Percentiles rank a stretch among this genome's conserved stretches.
These are phyloP conservation scores for Argyra leucocephala DNA, from an alignment of 2,888 invertebrate genomes.

Conservation along the genomic window DNA sequence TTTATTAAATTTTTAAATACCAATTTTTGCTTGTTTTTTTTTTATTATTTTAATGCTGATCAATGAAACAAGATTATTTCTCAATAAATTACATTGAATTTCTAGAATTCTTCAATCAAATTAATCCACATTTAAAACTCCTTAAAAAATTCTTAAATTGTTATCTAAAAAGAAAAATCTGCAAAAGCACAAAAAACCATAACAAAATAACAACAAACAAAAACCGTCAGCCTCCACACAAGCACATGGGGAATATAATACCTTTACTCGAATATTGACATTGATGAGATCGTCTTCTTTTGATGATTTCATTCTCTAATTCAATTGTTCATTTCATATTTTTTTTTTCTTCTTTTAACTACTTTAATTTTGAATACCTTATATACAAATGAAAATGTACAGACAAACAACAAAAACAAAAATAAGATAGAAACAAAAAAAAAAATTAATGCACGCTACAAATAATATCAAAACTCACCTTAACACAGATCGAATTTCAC, in stretches of 20 bases:
- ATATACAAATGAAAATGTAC: background rate
- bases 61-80: too few species aligned
- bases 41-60: too few species aligned
- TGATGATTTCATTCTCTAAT: background rate
- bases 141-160: too few species aligned
- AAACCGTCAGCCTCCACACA: background rate
- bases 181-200: background rate
- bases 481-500: conserved; percentile 6
- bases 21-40: too few species aligned
- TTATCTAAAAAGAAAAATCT: background rate
- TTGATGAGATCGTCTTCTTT: background rate
- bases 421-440: background rate
- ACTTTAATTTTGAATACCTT: background rate
- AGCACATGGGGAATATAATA: background rate
- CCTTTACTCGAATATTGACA: background rate
- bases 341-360: background rate
- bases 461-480: background rate
- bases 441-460: background rate
- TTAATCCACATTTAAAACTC: too few species aligned
- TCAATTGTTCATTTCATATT: background rate
- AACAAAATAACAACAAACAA: background rate
- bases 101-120: too few species aligned
- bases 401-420: background rate
- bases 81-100: too few species aligned
- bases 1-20: too few species aligned